Base-by-base conservation (phyloP, 2,888 invertebrate species). In the Mechanitis mazaeus region DNA sequence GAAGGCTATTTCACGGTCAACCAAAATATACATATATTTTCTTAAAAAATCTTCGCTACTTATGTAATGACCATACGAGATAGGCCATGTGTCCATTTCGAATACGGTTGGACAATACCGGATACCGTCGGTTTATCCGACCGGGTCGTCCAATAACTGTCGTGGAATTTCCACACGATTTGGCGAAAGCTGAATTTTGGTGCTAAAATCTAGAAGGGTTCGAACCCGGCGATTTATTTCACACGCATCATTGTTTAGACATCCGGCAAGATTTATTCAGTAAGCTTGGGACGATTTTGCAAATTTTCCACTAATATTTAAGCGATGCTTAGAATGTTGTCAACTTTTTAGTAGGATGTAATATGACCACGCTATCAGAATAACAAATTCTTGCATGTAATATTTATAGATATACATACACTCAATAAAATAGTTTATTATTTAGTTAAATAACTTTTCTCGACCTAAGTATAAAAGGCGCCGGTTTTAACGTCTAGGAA, bases 401-500 rank as follows among this genome's bases (percentile, higher is more conserved):
- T 42, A 42, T 42, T 9, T 42, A 9, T 42, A 9, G 42, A 42
- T 3, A 42, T 42, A 59, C 54, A 55, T 63, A 60, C 60, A 65
- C 20, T 20, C 20, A 65, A 56, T 64, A 64, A 65, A 60, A 61
- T 62, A 66, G 64, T 68, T 67, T 68, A 67, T 75, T 75, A 74
- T 64, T 57, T 64, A 73, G 69, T 74, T 73, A 71, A 55, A 60
- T 73, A 72, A 71, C 72, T 75, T 71, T 54, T 55, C 71, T 71
- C 66, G 69, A 54, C 46, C 56, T 64, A 54, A 69, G 70, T 74
- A 73, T 77, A 78, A 78, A 80, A 77, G 74, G 67, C 71, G 65
- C 68, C 71, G 72, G 76, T 79, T 82, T 80, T 82, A 79, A 81
- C 75, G 79, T 80, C 82, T 80, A 78, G 80, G 79, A 82, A 80